phyloP scores from a whole-genome alignment of 2,113 vertebrate genomes.

The Urocynchramus pylzowi region DNA sequence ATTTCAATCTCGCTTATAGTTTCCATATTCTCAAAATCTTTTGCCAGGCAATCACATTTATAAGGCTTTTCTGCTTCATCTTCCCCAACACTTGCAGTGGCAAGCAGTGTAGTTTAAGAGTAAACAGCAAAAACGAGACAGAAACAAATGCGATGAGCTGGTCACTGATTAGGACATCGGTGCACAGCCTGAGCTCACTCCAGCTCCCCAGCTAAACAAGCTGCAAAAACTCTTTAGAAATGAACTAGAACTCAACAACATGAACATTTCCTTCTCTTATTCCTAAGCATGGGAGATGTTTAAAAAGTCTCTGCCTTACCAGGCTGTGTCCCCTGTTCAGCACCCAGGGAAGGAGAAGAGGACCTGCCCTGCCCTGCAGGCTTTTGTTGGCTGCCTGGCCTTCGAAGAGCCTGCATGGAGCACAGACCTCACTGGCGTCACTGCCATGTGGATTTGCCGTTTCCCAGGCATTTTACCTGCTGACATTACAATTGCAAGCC shows the following conservation, averaged over 20 bases:
- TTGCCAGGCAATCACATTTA: no score
- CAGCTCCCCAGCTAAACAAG: neutral
- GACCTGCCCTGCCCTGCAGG: neutral
- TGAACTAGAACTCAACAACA: neutral
- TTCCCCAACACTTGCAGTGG: no score
- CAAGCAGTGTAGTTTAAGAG: neutral
- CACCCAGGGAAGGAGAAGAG: neutral
- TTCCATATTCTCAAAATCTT: no score
- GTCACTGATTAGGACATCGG: accelerated
- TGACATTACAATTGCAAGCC: neutral
- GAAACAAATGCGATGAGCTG: neutral
- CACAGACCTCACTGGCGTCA: accelerated
- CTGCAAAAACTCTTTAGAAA: neutral
- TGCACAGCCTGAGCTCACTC: neutral
- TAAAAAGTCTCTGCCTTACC: neutral
- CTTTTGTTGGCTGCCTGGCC: neutral
- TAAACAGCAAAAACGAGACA: neutral
- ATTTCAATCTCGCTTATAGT: no score
- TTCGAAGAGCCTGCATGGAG: accelerated
- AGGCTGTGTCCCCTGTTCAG: neutral
- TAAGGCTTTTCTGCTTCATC: no score
- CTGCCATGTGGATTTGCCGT: neutral
- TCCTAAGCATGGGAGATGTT: neutral
- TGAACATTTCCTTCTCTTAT: neutral
- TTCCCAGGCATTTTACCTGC: neutral